Evolutionary conservation across 2,113 vertebrate species (phyloP).

Genomic region (Myotis davidii): DNA sequence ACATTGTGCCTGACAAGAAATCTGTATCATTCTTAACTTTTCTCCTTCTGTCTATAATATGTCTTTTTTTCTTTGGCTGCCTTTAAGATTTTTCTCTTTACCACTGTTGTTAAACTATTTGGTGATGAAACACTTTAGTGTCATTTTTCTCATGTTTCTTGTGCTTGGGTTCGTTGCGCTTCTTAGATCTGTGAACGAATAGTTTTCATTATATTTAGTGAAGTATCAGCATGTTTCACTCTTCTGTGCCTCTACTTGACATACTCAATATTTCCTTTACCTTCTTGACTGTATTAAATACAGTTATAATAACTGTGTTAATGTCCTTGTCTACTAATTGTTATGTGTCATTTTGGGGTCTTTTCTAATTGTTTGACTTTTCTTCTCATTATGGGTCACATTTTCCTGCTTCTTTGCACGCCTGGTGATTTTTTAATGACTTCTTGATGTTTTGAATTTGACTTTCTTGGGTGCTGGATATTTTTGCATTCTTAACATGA

Average conservation of each 20-base stretch:
- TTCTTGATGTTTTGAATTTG: conserved; percentile 15
- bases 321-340: background rate
- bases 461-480: background rate
- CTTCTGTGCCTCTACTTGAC: background rate
- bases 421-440: background rate
- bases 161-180: background rate
- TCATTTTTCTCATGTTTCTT: background rate
- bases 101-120: background rate
- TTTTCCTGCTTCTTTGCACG: conserved; percentile 19
- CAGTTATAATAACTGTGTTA: background rate
- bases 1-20: background rate
- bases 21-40: background rate
- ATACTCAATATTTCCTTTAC: background rate
- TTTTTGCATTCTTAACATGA: conserved; percentile 17
- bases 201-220: background rate
- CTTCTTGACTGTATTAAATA: background rate
- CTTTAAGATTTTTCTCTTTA: background rate
- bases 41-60: background rate
- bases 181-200: background rate
- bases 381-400: background rate
- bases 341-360: background rate
- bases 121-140: background rate
- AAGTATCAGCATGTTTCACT: background rate
- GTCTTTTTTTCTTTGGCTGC: background rate
- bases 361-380: background rate